Evolutionary conservation across 1,140 invertebrate genomes (phyloP), one percentile per base, ranked within the genome.

Genomic region (Rhizoglyphus robini): DNA sequence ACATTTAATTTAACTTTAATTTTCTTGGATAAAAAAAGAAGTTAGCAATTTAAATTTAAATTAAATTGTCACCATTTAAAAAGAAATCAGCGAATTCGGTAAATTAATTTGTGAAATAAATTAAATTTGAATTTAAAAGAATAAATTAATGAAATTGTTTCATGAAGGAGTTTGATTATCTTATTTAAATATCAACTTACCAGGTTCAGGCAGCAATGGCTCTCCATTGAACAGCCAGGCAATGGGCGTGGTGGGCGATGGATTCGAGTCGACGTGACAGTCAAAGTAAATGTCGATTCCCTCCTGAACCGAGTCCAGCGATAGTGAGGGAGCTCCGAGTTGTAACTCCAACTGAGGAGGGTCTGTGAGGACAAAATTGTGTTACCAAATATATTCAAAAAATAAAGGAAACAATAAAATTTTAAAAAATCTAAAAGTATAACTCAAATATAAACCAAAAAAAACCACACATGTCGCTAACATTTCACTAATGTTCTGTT

Each of bases 271-370:
- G 31, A 71, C 60, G 41, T 68, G 31, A 76, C 88, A 90, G 75
- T 90, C 88, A 71, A 91, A 86, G 75, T 90, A 90, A 59, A 91
- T 87, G 75, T 90, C 88, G 48, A 86, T 85, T 8, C 87, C 87
- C 69, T 79, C 78, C 69, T 78, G 77, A 54, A 79, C 91, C 0
- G 20, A 36, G 25, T 48, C 20, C 51, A 63, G 54, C 32, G 60
- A 63, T 36, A 63, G 29, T 36, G 66, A 64, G 20, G 66, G 60
- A 11, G 48, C 15, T 5, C 66, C 66, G 3, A 67, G 58, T 54
- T 61, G 27, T 29, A 67, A 38, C 36, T 23, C 31, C 32, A 67
- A 31, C 46, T 67, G 58, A 18, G 65, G 65, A 25, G 32, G 20
- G 63, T 67, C 65, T 67, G 27, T 27, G 15, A 63, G 27, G 20